phyloP scores from a whole-genome alignment of 2,113 vertebrate genomes.

The Mesoclemmys tuberculata region DNA sequence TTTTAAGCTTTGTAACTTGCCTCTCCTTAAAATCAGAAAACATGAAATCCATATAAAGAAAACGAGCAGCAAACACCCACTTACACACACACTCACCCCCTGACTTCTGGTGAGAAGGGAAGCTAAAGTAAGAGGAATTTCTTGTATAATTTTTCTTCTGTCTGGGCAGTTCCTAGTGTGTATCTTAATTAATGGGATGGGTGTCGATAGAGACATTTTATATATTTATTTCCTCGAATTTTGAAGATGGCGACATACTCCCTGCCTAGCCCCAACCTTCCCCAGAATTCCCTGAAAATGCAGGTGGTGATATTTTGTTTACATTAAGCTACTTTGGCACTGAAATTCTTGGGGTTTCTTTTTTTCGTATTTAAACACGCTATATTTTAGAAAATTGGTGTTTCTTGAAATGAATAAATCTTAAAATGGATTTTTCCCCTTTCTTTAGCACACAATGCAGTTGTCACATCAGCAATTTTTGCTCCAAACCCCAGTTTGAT shows the following conservation, averaged over 20 bases:
- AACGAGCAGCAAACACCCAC: fast-evolving
- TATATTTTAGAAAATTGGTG: conserved; percentile 8
- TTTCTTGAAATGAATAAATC: conserved; percentile 27
- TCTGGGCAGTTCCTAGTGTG: background rate
- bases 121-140: background rate
- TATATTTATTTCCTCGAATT: background rate
- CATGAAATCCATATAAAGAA: background rate
- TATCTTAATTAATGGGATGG: background rate
- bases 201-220: background rate
- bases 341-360: background rate
- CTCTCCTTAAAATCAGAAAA: background rate
- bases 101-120: background rate
- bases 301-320: background rate
- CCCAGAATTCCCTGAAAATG: background rate
- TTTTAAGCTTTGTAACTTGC: background rate
- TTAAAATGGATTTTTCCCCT: conserved; percentile 2
- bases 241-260: background rate
- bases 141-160: background rate
- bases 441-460: conserved; percentile 93
- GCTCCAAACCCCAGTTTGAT: conserved; percentile 95
- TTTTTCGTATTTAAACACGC: background rate
- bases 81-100: too few relatives aligned
- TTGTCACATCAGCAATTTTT: conserved; percentile 97
- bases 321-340: background rate
- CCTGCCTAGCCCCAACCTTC: background rate